phyloP scores from a whole-genome alignment of 2,797 vertebrate species.

The Rhynchonycteris naso region DNA sequence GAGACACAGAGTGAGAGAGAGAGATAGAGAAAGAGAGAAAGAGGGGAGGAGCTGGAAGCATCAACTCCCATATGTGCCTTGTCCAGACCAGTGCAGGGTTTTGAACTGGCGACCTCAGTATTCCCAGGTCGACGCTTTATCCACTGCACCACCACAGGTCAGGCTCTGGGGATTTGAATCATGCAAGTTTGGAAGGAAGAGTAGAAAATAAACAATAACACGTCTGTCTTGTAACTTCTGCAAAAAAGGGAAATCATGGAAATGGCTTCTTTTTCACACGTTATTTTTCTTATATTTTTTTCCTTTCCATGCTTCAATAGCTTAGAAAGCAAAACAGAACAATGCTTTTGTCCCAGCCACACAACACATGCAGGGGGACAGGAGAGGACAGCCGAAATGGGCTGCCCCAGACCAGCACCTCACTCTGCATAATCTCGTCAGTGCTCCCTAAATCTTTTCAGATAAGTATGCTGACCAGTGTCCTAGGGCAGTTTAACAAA shows the following conservation, averaged over 20 bases:
- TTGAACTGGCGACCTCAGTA: too few species aligned
- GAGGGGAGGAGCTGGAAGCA: too few species aligned
- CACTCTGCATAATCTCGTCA: fast-evolving
- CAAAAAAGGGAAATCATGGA: not conserved
- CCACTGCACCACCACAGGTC: too few species aligned
- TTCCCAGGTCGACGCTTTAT: too few species aligned
- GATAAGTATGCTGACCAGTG: fast-evolving
- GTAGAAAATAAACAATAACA: not conserved
- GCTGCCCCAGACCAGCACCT: not conserved
- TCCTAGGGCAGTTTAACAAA: not conserved
- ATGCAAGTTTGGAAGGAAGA: slow-evolving; percentile 54
- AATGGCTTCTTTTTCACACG: not conserved
- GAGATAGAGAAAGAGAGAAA: too few species aligned
- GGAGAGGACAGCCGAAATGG: fast-evolving
- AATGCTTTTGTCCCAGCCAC: fast-evolving
- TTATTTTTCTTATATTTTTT: not conserved
- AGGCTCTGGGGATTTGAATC: slow-evolving; percentile 72
- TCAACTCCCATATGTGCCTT: too few species aligned
- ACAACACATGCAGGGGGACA: not conserved
- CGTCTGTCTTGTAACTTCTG: fast-evolving
- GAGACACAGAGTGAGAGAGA: too few species aligned
- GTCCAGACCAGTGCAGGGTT: too few species aligned
- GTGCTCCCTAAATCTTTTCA: not conserved
- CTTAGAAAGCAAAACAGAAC: not conserved
- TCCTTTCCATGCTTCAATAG: not conserved